Conservation (phyloP, 1,140 invertebrate genomes). For the Epicauta chinensis region DNA sequence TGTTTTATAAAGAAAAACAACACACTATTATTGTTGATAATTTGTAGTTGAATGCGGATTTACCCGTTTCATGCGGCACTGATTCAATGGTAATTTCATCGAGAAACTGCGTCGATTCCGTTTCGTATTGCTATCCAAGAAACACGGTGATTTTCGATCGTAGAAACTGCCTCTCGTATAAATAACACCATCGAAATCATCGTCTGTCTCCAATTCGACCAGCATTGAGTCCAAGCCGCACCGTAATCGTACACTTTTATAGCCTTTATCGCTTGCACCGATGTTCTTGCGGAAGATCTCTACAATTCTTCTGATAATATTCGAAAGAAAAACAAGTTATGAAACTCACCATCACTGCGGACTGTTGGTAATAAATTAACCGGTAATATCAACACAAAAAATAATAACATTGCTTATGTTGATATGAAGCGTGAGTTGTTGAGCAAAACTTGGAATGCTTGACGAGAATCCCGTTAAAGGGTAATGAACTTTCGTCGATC, state of each 20-base stretch:
- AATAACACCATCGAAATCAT: constrained; percentile 55
- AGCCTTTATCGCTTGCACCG: constrained; percentile 49
- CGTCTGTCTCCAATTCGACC: constrained; percentile 47
- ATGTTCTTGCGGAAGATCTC: constrained; percentile 51
- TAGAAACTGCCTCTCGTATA: constrained; percentile 56
- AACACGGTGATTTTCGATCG: constrained; percentile 50
- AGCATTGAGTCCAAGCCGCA: constrained; percentile 52
- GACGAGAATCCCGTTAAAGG: too few relatives aligned
- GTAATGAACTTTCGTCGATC: too few relatives aligned
- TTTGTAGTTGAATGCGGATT: constrained; percentile 11
- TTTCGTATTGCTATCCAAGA: constrained; percentile 43
- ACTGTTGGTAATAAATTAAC: too few relatives aligned
- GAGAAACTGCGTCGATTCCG: constrained; percentile 42
- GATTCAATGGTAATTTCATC: constrained; percentile 50
- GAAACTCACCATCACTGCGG: too few relatives aligned
- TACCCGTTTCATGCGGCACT: constrained; percentile 50
- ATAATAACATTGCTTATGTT: too few relatives aligned
- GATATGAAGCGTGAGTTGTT: too few relatives aligned
- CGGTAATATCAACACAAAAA: too few relatives aligned
- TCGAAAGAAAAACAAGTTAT: neutral
- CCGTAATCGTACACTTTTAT: constrained; percentile 48
- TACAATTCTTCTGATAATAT: constrained; percentile 18
- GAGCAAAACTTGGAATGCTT: too few relatives aligned
- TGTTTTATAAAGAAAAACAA: neutral
- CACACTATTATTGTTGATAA: constrained; percentile 1